Evolutionary conservation across 2,888 invertebrate genomes (phyloP), one percentile per base, ranked within the genome.

Genomic region (Asteroscopus sphinx): DNA sequence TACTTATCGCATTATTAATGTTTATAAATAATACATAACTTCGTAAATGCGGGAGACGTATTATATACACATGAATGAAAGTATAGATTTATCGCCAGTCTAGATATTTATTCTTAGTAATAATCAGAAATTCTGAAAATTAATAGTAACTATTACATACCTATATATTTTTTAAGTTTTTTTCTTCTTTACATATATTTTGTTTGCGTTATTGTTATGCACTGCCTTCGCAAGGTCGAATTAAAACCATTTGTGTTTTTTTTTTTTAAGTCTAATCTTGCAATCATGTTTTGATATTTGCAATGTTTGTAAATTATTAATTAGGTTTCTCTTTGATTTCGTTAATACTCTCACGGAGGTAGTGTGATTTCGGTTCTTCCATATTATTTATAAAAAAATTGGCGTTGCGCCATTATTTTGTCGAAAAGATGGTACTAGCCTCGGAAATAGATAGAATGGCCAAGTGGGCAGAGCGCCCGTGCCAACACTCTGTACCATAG

Each of bases 291-390:
- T 54, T 30, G 45, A 33, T 48, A 25, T 28, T 41, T 42, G 15
- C 33, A n/a, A 51, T 5, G 12, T 26, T 25, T 68, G 40, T 42
- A 54, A 68, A 65, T 54, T 65, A 67, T 56, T 59, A n/a, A n/a
- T 39, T 28, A 6, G 16, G 33, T 45, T 44, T 30, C 1, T 28
- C 32, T 36, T 11, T 33, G 21, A 49, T 47, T 49, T 41, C 21
- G 46, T 48, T 42, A 25, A 47, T 36, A 42, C 36, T 39, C 40
- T 49, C 42, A 13, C 51, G 59, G 56, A 58, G 73, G 73, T 62
- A 64, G 68, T 60, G 53, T 53, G 54, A 53, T 64, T 70, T 73
- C 47, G 47, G 73, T 79, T 82, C 80, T 82, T 81, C 79, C 80
- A 80, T 73, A 53, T 28, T 52, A 40, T 41, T 52, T 54, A 55